Evolutionary conservation across 2,797 vertebrate species (phyloP).

Genomic region (Melanotaenia maccullochi): DNA sequence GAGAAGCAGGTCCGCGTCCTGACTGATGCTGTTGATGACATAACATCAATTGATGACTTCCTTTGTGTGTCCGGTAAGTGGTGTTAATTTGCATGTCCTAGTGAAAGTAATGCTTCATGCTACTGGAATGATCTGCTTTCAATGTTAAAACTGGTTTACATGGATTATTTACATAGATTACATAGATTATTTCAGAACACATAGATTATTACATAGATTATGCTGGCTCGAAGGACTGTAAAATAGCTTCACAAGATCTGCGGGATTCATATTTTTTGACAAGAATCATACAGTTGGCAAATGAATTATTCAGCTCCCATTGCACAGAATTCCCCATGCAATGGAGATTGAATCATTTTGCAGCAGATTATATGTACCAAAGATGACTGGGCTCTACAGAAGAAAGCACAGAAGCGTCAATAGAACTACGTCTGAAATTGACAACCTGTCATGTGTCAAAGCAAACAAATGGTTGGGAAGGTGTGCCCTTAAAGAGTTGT

Average conservation of each 20-base stretch:
- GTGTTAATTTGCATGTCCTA: constrained; percentile 45
- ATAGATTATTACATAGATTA: background rate
- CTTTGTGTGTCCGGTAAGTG: constrained; percentile 96
- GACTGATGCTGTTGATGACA: constrained; percentile 97
- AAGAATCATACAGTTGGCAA: background rate
- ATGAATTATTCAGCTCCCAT: background rate
- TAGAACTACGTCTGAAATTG: constrained; percentile 58
- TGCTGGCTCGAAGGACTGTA: background rate
- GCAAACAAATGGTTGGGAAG: constrained; percentile 65
- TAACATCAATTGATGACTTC: constrained; percentile 98
- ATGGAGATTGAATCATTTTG: background rate
- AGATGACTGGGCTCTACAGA: constrained; percentile 47
- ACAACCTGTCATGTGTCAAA: constrained; percentile 69
- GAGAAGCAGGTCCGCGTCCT: constrained; percentile 98
- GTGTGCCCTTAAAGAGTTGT: constrained; percentile 66
- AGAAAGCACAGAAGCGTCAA: constrained; percentile 55
- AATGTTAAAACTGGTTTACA: background rate
- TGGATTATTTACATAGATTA: background rate
- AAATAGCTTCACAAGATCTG: constrained; percentile 9
- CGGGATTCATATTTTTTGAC: constrained; percentile 33
- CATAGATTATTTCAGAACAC: background rate
- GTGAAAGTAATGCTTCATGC: background rate
- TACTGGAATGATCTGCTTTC: constrained; percentile 3
- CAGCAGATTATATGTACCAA: background rate
- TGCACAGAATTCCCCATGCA: background rate